Base-by-base conservation (phyloP, 2,113 vertebrate species). In the Tichodroma muraria region DNA sequence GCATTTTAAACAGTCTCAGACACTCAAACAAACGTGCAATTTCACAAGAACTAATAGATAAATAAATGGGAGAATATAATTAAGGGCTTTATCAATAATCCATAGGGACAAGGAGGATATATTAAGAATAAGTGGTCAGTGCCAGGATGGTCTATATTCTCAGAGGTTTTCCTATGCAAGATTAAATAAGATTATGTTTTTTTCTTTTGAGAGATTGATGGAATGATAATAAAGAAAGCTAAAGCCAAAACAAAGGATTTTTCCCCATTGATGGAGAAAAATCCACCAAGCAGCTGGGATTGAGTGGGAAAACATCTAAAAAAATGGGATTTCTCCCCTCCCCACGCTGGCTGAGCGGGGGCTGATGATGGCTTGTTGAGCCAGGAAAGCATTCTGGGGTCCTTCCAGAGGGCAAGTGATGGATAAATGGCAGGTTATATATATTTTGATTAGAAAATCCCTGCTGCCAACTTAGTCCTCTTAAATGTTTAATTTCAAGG, bases 321-420 rank as follows among this genome's bases (percentile, higher is more conserved):
- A 83, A 90, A 88, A 47, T 9, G 27, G 35, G 24, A 88, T 88
- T 92, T 66, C 28, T 73, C 14, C 19, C 6, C 25, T 37, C 40
- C 38, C 28, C 2, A 3, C 2, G 0, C 11, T 0, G 1, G 60
- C 31, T 42, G 25, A 76, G 21, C 6, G 0, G 20, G 65, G 53
- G 45, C 73, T 94, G 89, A 80, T 16, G 38, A 4, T 21, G 63
- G 33, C 45, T 85, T 15, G 0, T 24, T 38, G 78, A 87, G 78
- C 72, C 13, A 33, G 85, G n/a, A 78, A 79, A 70, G 79, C 54
- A 28, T 79, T 85, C 79, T 85, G 80, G 71, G 80, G 53, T 88
- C 85, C 75, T 90, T 80, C 71, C 3, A 30, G 60, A 59, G 78
- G 88, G 30, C 57, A 85, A 88, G 56, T 8, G 57, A 19, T 31